Evolutionary conservation across 2,888 invertebrate genomes (phyloP), one percentile per base, ranked within the genome.

Genomic region (Agrilus mali): DNA sequence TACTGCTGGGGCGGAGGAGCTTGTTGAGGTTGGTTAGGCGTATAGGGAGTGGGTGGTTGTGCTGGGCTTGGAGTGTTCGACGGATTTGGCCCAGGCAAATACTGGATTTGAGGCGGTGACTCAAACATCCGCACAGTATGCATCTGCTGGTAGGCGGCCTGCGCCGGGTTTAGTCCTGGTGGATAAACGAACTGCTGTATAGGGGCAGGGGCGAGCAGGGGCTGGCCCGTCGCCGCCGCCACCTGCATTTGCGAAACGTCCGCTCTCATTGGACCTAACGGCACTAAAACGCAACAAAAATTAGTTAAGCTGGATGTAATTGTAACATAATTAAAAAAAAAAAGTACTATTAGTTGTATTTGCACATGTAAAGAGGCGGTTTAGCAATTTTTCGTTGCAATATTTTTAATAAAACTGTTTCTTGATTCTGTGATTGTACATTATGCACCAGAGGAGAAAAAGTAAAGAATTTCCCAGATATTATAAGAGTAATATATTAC

Each of bases 161-260:
- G 65, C 27, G 27, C 27, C 31, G 67, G 64, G 42, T 67, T 60
- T 36, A 66, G 59, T 48, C 64, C 57, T 16, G 58, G 57, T 10
- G 64, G 63, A 40, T 60, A 61, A 40, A 65, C 65, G 31, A 65
- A 60, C 48, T 64, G 64, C 40, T 73, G 82, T 60, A 79, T 82
- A 10, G 87, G 85, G 15, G 82, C 84, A 16, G 87, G 82, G 34
- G 89, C 85, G 55, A 90, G 66, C 45, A 92, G 70, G 4, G 90
- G 89, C 64, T 87, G 89, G 0, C 90, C 90, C 33, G 87, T 86
- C 47, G 80, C 80, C 15, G 76, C 83, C 17, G 83, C 82, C 48
- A 87, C 86, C 60, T 87, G 88, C 75, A 89, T 84, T 58, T 85
- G 81, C 14, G 80, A 77, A 60, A 77, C 69, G 53, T 78, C 77